A percentile compares a stretch with the other conserved stretches of the same genome.
Conservation (phyloP, 2,113 vertebrate genomes). For the Bubo blakistoni region DNA sequence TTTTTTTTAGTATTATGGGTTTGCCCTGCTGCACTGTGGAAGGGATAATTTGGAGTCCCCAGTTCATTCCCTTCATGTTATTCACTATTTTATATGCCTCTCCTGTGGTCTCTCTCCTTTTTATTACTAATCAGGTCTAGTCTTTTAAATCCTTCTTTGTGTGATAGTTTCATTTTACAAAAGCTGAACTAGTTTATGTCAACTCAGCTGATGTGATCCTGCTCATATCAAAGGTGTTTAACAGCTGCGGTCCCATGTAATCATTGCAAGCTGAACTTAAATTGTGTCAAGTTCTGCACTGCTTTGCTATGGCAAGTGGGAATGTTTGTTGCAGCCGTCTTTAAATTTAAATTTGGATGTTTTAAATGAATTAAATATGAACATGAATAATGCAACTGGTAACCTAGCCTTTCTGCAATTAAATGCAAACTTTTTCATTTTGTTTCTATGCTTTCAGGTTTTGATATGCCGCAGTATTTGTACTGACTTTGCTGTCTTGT, state of each 20-base stretch:
- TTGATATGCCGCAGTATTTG: slow-evolving; percentile 11
- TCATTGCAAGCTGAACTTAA: neutral
- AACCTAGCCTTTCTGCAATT: slow-evolving; percentile 34
- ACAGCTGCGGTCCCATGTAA: neutral
- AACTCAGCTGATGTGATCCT: slow-evolving; percentile 5
- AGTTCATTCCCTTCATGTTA: neutral
- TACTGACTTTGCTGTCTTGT: slow-evolving; percentile 32
- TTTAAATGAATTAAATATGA: slow-evolving; percentile 69
- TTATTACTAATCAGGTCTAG: slow-evolving; percentile 26
- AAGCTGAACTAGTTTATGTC: slow-evolving; percentile 28
- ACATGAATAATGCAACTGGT: slow-evolving; percentile 56
- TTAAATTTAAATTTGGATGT: slow-evolving; percentile 53
- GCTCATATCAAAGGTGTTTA: slow-evolving; percentile 17
- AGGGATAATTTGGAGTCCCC: neutral
- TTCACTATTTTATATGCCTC: slow-evolving; percentile 15
- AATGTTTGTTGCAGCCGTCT: slow-evolving; percentile 43
- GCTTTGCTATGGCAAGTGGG: neutral
- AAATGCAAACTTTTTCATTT: slow-evolving; percentile 45
- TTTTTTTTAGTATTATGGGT: neutral
- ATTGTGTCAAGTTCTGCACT: neutral
- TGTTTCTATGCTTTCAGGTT: slow-evolving; percentile 46
- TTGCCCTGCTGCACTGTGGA: neutral
- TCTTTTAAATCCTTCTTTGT: slow-evolving; percentile 32
- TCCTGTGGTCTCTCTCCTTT: slow-evolving; percentile 11
- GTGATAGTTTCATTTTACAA: neutral